Percentiles rank a stretch among this genome's conserved stretches.
Evolutionary conservation across 2,888 invertebrate species (phyloP).

Genomic region (Drosophila atripex): DNA sequence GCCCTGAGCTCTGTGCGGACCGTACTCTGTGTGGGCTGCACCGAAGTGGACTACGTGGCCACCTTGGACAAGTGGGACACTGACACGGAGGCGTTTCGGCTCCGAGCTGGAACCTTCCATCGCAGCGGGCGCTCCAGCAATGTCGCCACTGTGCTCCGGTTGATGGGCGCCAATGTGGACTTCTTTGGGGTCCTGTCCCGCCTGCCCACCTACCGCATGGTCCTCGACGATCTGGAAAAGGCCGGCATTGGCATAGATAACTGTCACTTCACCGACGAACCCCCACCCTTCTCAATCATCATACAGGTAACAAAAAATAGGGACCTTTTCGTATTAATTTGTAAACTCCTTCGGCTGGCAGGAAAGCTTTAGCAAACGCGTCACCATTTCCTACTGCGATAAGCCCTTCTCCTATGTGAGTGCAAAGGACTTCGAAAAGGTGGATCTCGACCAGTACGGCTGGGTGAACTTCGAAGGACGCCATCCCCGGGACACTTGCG

Average conservation of each 20-base stretch:
- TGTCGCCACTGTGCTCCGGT: slow-evolving; percentile 25
- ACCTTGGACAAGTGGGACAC: slow-evolving; percentile 11
- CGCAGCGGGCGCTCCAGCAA: slow-evolving; percentile 35
- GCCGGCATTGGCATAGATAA: slow-evolving; percentile 10
- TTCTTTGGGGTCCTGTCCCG: slow-evolving; percentile 29
- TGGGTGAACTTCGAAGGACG: slow-evolving; percentile 89
- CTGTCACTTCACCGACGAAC: slow-evolving; percentile 46
- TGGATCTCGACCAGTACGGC: slow-evolving; percentile 85
- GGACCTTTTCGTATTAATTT: neutral
- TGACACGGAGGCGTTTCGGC: neutral
- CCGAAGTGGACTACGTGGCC: slow-evolving; percentile 28
- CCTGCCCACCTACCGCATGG: neutral
- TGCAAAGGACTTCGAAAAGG: slow-evolving; percentile 84
- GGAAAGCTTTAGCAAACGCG: slow-evolving; percentile 82
- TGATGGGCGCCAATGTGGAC: slow-evolving; percentile 27
- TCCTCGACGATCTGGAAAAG: slow-evolving; percentile 21
- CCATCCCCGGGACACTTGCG: slow-evolving; percentile 81
- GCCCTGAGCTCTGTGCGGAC: slow-evolving; percentile 24
- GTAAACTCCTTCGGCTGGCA: slow-evolving; percentile 61
- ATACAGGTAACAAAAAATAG: slow-evolving; percentile 69
- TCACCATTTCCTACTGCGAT: slow-evolving; percentile 86
- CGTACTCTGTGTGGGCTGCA: slow-evolving; percentile 41
- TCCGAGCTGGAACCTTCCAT: slow-evolving; percentile 2
- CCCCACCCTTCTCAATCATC: slow-evolving; percentile 86
- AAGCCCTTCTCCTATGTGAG: slow-evolving; percentile 70